Evolutionary conservation across 1,140 invertebrate species (phyloP), one percentile per base, ranked within the genome.

Genomic region (Lepidurus apus): DNA sequence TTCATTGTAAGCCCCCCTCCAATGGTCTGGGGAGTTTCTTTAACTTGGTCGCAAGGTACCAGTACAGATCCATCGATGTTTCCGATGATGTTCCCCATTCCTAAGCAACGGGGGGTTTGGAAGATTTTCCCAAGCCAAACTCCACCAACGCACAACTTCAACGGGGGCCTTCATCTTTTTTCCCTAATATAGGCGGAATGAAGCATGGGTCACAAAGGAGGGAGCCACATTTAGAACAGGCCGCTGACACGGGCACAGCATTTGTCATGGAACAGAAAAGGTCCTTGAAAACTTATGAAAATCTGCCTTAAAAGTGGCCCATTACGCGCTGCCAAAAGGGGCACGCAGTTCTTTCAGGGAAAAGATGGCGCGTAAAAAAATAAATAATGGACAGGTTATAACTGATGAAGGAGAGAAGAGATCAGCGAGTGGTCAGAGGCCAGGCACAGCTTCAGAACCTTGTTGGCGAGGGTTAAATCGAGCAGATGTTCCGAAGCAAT

Each of bases 31-130:
- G 10, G 17, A 47, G 45, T 47, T 11, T 47, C 10, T 47, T 47
- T 17, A 47, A 17, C 45, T 47, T 17, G 17, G 45, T 11, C 10
- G 45, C 10, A 47, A 47, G 17, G 45, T 47, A 47, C 10, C 17
- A 47, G 10, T 47, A 47, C 45, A 11, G 17, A 47, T 11, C 6
- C 17, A 65, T n/a, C 17, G 6, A 65, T 17, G 8, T 65, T 65
- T 65, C 34, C 53, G 53, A 65, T 65, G 53, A 65, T 65, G 17
- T 65, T n/a, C 53, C 53, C 53, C 53, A 65, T 65, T 65, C 53
- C 53, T 65, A 21, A 65, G 53, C 53, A 65, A 65, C 4, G 53
- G 53, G 53, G 53, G 53, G 53, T 65, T 65, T 7, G 13, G 53
- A 17, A 65, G 53, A n/a, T 13, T 34, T 34, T 34, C 34, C 34